Evolutionary conservation across 2,113 vertebrate species (phyloP).

Genomic region (Hassar affinis): DNA sequence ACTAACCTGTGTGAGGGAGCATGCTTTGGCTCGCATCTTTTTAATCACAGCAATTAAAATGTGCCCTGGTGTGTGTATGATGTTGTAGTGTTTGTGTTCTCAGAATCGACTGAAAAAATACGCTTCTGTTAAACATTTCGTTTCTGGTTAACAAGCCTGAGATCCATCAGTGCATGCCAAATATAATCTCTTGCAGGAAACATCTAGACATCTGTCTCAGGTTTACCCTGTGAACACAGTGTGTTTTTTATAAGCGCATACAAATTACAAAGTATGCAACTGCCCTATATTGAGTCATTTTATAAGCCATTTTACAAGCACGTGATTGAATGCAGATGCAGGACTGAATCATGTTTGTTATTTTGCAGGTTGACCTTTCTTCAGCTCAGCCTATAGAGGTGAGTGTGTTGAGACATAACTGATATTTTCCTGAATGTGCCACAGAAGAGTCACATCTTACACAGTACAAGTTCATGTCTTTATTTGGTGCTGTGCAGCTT

Average conservation of each 20-base stretch:
- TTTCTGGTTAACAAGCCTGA: background rate
- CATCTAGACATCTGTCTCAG: constrained; percentile 13
- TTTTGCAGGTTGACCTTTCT: constrained; percentile 72
- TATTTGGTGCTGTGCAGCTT: background rate
- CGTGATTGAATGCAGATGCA: constrained; percentile 20
- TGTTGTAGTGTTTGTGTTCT: background rate
- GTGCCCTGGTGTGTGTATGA: background rate
- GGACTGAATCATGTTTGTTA: constrained; percentile 35
- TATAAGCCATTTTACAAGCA: constrained; percentile 24
- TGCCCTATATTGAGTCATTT: background rate
- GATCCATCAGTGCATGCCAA: background rate
- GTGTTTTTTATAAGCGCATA: constrained; percentile 5
- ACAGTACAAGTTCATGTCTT: background rate
- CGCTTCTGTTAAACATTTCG: background rate
- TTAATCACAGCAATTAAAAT: background rate
- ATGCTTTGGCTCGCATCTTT: constrained; percentile 10
- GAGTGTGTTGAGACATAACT: constrained; percentile 54
- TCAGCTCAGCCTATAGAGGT: constrained; percentile 68
- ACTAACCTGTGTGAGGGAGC: background rate
- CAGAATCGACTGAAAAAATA: background rate
- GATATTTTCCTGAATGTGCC: background rate
- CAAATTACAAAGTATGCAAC: constrained; percentile 9
- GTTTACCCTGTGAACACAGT: constrained; percentile 10
- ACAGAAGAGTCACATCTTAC: background rate
- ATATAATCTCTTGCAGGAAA: background rate